These are phyloP conservation scores for Ochotona princeps DNA, from an alignment of 2,113 vertebrate species.

Conservation along the genomic window DNA sequence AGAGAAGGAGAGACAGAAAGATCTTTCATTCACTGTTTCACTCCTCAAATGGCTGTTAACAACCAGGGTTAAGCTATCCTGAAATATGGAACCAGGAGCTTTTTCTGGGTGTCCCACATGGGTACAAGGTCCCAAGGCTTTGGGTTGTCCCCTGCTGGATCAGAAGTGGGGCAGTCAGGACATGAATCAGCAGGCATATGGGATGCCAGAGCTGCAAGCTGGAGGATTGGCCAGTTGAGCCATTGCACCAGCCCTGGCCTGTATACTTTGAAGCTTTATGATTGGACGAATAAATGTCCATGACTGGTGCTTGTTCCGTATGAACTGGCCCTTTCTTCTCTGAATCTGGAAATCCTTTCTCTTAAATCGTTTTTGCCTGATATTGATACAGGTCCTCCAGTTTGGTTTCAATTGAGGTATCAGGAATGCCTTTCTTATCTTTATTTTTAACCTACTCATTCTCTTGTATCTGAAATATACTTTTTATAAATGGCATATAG, in stretches of 20 bases:
- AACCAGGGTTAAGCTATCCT: no score
- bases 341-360: neutral
- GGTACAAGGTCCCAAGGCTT: no score
- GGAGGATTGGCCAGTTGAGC: no score
- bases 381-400: neutral
- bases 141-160: no score
- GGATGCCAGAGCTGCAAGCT: no score
- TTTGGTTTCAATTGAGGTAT: neutral
- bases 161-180: no score
- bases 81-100: no score
- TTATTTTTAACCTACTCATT: neutral
- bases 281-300: neutral
- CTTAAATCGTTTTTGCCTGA: neutral
- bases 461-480: neutral
- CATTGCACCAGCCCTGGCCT: neutral
- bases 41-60: no score
- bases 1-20: no score
- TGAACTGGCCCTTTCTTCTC: neutral
- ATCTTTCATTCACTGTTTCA: no score
- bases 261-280: neutral
- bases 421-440: neutral
- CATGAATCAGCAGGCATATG: no score
- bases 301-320: neutral
- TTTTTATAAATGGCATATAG: neutral
- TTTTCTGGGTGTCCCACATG: no score